A percentile compares a stretch with the other conserved stretches of the same genome.
Evolutionary conservation across 2,113 vertebrate genomes (phyloP).

Genomic region (Triplophysa dalaica): DNA sequence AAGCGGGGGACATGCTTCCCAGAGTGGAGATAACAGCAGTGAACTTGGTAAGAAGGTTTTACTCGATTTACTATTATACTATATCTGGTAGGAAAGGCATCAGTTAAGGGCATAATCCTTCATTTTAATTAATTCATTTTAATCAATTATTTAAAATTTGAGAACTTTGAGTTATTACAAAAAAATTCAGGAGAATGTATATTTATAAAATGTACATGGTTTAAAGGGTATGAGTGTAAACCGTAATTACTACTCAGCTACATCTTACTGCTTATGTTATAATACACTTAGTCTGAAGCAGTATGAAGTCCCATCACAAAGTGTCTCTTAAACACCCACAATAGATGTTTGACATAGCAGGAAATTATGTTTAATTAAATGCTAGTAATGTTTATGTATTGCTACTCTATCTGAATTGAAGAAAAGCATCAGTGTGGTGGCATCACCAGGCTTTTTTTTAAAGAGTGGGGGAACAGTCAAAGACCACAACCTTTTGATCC

Average conservation of each 20-base stretch:
- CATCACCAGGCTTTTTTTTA: slow-evolving; percentile 53
- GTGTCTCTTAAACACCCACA: not conserved
- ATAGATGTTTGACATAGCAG: slow-evolving; percentile 14
- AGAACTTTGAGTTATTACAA: too few relatives aligned
- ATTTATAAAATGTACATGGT: too few relatives aligned
- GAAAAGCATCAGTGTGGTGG: slow-evolving; percentile 28
- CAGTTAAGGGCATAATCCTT: not conserved
- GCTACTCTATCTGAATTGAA: slow-evolving; percentile 30
- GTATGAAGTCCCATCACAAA: not conserved
- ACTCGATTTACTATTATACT: not conserved
- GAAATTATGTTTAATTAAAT: not conserved
- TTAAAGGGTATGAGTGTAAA: too few relatives aligned
- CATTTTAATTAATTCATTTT: too few relatives aligned
- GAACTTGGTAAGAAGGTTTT: slow-evolving; percentile 86
- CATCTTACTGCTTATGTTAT: too few relatives aligned
- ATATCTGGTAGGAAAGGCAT: not conserved
- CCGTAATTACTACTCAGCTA: too few relatives aligned
- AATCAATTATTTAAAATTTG: not conserved
- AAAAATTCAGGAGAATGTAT: too few relatives aligned
- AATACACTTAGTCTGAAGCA: not conserved
- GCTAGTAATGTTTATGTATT: not conserved
- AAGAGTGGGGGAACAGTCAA: slow-evolving; percentile 55
- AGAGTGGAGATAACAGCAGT: slow-evolving; percentile 96
- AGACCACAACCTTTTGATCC: slow-evolving; percentile 84
- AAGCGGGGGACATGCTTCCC: slow-evolving; percentile 93